Base-by-base conservation (phyloP, 2,888 invertebrate genomes). In the Linhomoeus sp. region DNA sequence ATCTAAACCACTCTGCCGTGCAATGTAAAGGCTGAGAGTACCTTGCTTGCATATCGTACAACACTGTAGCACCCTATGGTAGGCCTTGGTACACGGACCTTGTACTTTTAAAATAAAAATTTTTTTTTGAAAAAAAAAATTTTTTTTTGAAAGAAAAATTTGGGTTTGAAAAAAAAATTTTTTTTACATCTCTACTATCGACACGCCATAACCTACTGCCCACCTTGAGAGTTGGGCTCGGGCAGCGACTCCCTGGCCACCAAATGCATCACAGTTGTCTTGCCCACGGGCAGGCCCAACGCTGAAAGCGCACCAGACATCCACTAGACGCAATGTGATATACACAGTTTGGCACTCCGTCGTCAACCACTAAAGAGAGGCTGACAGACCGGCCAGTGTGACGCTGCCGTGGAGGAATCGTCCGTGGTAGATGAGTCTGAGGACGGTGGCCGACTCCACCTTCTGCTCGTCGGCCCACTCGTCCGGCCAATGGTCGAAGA, bases 241-340 rank as follows among this genome's bases (percentile, higher is more conserved):
- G 94, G 94, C 70, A 97, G 75, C 71, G 88, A 92, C 73, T 97
- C 97, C 73, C 94, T 78, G 60, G 94, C 90, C 70, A 97, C 94
- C 66, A 97, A 79, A 75, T 97, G 97, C 94, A 97, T 97, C 68
- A 97, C 94, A 67, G 92, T 90, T 65, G 92, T 94, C 73, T 88
- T 90, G 60, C 92, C 92, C 62, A 83, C 77, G 56, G 88, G 86
- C 71, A 97, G 77, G 66, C 90, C 88, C 65, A 97, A 77, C 63
- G 94, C 94, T 70, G 57, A 26, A 61, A 57, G 22, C 44, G 40
- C 43, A 35, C 24, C 15, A 33, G 15, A 12, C 9, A 15, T 15
- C n/a, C n/a, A n/a, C n/a, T n/a, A n/a, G n/a, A n/a, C n/a, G n/a
- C n/a, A n/a, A n/a, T n/a, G 9, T 40, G 22, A 40, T 14, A 9